Conservation (phyloP, 1,140 invertebrate genomes). For the Maconellicoccus hirsutus region DNA sequence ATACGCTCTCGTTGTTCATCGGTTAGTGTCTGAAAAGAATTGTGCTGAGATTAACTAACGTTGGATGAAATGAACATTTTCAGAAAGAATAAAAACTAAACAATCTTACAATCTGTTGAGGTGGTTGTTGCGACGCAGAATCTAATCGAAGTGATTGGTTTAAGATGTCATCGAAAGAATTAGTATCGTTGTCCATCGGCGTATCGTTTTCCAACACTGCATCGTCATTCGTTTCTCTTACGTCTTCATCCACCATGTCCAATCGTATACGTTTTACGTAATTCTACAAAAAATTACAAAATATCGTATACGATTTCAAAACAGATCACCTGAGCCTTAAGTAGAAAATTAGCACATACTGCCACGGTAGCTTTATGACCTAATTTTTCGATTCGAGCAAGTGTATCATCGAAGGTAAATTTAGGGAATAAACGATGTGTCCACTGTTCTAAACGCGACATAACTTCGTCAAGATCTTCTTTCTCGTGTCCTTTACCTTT, state of each 20-base stretch:
- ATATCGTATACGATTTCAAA: neutral
- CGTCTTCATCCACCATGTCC: conserved; percentile 16
- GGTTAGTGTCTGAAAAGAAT: conserved; percentile 25
- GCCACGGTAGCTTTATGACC: conserved; percentile 27
- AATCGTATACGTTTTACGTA: conserved; percentile 23
- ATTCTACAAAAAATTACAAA: conserved; percentile 6
- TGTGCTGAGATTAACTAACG: no score
- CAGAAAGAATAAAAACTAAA: no score
- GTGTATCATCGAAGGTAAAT: conserved; percentile 37
- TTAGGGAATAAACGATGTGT: conserved; percentile 79
- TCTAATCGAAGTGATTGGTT: no score
- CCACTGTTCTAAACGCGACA: conserved; percentile 84
- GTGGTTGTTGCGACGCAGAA: no score
- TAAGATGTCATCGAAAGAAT: conserved; percentile 22
- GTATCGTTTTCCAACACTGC: neutral
- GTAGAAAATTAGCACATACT: conserved; percentile 15
- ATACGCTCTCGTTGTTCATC: conserved; percentile 31
- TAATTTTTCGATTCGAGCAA: conserved; percentile 28
- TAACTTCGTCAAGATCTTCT: conserved; percentile 63
- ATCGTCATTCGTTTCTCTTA: neutral
- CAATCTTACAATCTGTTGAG: no score
- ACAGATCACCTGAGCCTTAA: neutral
- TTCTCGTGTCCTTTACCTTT: conserved; percentile 74
- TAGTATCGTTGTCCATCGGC: neutral
- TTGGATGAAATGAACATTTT: no score